A percentile compares a stretch with the other conserved stretches of the same genome.
Evolutionary conservation across 2,888 invertebrate species (phyloP).

Genomic region (Sinodicranocentrus sp.): DNA sequence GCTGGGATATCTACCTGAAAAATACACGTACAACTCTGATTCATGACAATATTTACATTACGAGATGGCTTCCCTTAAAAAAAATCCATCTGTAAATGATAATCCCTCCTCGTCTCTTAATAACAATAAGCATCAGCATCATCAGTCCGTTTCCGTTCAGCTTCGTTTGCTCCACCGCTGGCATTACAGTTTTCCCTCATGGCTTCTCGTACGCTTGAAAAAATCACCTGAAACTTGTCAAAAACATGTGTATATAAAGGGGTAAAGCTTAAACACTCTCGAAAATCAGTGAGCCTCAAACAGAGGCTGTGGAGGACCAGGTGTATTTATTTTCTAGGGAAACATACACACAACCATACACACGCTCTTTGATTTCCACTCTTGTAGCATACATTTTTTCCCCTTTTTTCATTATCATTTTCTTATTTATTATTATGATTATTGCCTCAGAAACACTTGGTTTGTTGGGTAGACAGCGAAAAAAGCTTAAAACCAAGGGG

Average conservation of each 20-base stretch:
- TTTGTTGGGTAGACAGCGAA: not conserved
- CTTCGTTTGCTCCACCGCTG: slow-evolving; percentile 40
- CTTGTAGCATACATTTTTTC: slow-evolving; percentile 13
- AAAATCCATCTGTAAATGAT: not conserved
- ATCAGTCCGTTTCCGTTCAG: slow-evolving; percentile 70
- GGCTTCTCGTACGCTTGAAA: not conserved
- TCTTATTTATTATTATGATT: slow-evolving; percentile 22
- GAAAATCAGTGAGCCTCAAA: no score
- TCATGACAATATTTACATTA: slow-evolving; percentile 21
- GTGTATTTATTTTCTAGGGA: no score
- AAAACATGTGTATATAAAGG: not conserved
- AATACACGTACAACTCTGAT: no score
- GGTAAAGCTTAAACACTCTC: no score
- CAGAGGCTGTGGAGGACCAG: no score
- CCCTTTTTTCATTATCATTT: not conserved
- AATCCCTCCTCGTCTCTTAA: not conserved
- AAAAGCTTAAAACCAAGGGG: no score
- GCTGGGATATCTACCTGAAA: no score
- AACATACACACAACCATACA: no score
- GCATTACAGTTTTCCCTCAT: not conserved
- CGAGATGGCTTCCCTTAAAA: not conserved
- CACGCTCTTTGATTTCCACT: slow-evolving; percentile 18
- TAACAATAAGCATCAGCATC: slow-evolving; percentile 51
- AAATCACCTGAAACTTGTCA: slow-evolving; percentile 24
- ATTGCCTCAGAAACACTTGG: slow-evolving; percentile 12